Evolutionary conservation across 2,888 invertebrate genomes (phyloP).

Genomic region (Spodoptera littoralis): DNA sequence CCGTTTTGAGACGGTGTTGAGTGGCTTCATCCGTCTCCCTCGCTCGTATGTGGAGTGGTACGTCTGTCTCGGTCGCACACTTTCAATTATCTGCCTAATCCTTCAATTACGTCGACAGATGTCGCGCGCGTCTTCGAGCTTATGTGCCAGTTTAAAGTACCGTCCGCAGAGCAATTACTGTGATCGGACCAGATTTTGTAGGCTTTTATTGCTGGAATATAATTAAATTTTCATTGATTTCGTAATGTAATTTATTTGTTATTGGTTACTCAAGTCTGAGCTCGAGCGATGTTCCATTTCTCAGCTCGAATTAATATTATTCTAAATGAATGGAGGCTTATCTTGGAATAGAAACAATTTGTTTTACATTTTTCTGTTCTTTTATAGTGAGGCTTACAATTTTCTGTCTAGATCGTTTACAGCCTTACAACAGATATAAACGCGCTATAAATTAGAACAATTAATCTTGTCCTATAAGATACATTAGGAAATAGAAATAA

Average conservation of each 20-base stretch:
- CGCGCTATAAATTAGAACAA: too few species aligned
- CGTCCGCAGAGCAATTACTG: conserved; percentile 84
- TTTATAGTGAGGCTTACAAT: conserved; percentile 1
- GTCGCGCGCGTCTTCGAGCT: conserved; percentile 88
- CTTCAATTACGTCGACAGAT: conserved; percentile 91
- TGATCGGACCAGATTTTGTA: conserved; percentile 75
- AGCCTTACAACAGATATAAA: not conserved
- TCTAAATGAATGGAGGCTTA: conserved; percentile 50
- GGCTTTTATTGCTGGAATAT: conserved; percentile 67
- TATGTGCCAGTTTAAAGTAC: conserved; percentile 88
- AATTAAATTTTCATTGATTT: conserved; percentile 70
- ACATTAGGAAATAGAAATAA: too few species aligned
- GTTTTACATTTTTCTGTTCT: conserved; percentile 23
- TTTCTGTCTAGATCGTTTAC: not conserved
- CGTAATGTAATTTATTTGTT: conserved; percentile 58
- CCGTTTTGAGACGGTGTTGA: conserved; percentile 78
- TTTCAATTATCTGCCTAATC: conserved; percentile 92
- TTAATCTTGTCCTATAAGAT: too few species aligned
- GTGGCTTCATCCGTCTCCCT: conserved; percentile 72
- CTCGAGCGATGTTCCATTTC: conserved; percentile 50
- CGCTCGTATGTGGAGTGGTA: conserved; percentile 61
- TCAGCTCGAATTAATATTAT: conserved; percentile 50
- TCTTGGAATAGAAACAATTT: conserved; percentile 38
- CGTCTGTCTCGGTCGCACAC: conserved; percentile 76
- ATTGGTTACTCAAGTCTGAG: conserved; percentile 47